These are phyloP conservation scores for Dasysyrphus tricinctus DNA, from an alignment of 2,888 invertebrate species.

Conservation along the genomic window DNA sequence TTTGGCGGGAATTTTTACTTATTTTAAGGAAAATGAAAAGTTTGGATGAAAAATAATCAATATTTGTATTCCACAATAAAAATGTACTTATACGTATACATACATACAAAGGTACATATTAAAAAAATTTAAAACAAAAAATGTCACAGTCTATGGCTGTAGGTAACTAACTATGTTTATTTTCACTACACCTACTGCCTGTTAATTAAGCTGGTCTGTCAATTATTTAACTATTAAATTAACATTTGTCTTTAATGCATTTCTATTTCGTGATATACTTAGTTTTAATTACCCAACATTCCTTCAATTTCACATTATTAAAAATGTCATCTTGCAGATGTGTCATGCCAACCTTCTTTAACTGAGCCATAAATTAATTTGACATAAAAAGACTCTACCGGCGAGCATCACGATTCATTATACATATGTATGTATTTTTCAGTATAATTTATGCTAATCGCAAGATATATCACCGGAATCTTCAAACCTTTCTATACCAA, in stretches of 20 bases:
- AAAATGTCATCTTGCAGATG: slow-evolving; percentile 2
- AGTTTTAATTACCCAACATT: slow-evolving; percentile 6
- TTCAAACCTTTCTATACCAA: slow-evolving; percentile 1
- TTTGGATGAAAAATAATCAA: no score
- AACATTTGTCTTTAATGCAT: not conserved
- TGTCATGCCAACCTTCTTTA: slow-evolving; percentile 1
- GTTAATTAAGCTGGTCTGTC: not conserved
- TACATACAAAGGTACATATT: no score
- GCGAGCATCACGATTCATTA: not conserved
- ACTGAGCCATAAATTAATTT: slow-evolving; percentile 1
- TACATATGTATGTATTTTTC: not conserved
- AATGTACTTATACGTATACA: no score
- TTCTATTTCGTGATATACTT: not conserved
- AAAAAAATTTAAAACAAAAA: no score
- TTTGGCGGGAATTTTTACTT: no score
- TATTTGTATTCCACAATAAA: no score
- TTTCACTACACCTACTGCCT: no score
- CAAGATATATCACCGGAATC: slow-evolving; percentile 23
- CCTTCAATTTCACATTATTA: not conserved
- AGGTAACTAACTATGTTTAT: no score
- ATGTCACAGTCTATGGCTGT: no score
- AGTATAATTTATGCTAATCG: slow-evolving; percentile 31
- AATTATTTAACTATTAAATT: slow-evolving; percentile 4
- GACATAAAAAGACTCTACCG: slow-evolving; percentile 9
- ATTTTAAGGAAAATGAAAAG: no score